Conservation (phyloP, 2,113 vertebrate genomes). For the Alethe castanea region DNA sequence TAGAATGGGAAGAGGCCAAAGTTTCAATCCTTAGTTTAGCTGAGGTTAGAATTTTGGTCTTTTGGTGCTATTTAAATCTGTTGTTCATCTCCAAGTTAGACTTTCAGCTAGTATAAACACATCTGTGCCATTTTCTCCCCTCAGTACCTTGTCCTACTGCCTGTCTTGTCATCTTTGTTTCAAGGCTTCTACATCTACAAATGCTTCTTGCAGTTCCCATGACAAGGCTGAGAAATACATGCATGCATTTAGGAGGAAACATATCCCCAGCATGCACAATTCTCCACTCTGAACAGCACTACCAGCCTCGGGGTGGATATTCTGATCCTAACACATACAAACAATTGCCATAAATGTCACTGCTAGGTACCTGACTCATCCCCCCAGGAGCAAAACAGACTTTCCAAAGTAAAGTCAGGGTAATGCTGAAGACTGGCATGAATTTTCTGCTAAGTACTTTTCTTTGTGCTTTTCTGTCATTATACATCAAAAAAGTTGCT, state of each 20-base stretch:
- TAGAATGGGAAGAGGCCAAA: neutral
- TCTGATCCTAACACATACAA: neutral
- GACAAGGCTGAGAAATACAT: neutral
- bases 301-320: neutral
- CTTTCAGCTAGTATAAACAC: neutral
- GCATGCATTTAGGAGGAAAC: neutral
- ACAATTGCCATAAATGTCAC: conserved; percentile 9
- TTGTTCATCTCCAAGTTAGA: neutral
- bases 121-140: neutral
- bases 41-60: neutral
- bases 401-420: neutral
- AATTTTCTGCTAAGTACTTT: neutral
- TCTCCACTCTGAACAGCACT: neutral
- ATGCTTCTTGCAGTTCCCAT: neutral
- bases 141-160: neutral
- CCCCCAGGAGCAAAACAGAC: neutral
- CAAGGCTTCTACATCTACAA: neutral
- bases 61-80: neutral
- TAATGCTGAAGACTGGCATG: neutral
- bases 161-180: neutral
- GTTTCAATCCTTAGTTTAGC: neutral
- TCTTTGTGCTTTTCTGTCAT: neutral
- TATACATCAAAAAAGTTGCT: neutral
- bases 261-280: neutral
- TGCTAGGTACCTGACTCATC: neutral